Conservation (phyloP, 1,140 invertebrate species). For the Radopholus similis region DNA sequence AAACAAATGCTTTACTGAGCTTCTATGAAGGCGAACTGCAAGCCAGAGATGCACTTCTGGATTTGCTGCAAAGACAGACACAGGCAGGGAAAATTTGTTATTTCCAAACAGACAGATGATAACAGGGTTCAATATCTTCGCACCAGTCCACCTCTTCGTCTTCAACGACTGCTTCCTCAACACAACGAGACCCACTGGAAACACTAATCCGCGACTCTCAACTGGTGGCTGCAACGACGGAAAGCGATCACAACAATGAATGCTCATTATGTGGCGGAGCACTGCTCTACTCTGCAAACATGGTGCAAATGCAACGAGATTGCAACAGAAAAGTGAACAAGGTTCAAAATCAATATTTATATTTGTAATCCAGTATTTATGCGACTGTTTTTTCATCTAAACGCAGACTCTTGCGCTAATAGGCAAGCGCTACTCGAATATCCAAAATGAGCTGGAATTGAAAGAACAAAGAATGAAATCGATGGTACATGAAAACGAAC, state of each 20-base stretch:
- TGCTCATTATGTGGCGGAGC: neutral
- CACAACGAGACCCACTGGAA: neutral
- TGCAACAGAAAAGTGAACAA: conserved; percentile 16
- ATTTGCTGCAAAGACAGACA: conserved; percentile 2
- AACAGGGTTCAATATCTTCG: too few relatives aligned
- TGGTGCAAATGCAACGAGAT: conserved; percentile 3
- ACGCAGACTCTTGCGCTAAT: conserved; percentile 11
- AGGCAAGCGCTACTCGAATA: conserved; percentile 14
- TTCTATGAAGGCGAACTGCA: conserved; percentile 26
- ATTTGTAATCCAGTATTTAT: too few relatives aligned
- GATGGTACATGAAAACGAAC: neutral
- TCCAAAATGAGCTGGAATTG: conserved; percentile 5
- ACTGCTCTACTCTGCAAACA: conserved; percentile 1
- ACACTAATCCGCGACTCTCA: conserved; percentile 18
- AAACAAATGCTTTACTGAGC: conserved; percentile 10
- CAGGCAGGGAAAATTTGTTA: neutral
- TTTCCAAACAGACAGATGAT: too few relatives aligned
- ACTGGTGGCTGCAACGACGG: neutral
- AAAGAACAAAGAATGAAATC: neutral
- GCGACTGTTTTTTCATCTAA: neutral
- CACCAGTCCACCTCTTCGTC: neutral
- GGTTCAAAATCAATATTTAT: conserved; percentile 2
- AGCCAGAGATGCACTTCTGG: conserved; percentile 16
- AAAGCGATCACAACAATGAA: neutral
- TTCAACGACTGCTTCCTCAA: neutral